Percentiles rank a stretch among this genome's conserved stretches.
Evolutionary conservation across 2,888 invertebrate genomes (phyloP).

Genomic region (Gari tellinella): DNA sequence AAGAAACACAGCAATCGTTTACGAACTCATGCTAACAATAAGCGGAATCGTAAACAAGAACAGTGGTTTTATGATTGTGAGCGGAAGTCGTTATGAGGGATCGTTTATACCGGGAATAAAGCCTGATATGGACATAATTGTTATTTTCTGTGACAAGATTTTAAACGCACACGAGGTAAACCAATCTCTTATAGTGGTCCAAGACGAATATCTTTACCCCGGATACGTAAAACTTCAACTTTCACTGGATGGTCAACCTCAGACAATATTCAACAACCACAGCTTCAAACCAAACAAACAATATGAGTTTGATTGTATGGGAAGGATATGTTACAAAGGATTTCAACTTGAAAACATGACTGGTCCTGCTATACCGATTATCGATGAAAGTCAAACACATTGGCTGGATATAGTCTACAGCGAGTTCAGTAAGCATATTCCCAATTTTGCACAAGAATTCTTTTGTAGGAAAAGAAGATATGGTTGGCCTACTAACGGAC

Average conservation of each 20-base stretch:
- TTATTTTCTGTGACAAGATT: no score
- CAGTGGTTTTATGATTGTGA: no score
- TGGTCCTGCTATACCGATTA: slow-evolving; percentile 2
- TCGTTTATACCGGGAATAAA: no score
- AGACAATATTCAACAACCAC: neutral
- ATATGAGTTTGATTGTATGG: neutral
- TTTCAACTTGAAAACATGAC: neutral
- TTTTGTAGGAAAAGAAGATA: neutral
- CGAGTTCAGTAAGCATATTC: neutral
- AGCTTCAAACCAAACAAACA: neutral
- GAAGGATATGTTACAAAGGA: neutral
- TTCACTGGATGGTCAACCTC: neutral
- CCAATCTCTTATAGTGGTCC: neutral
- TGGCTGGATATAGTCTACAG: neutral
- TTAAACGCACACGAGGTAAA: neutral
- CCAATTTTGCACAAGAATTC: slow-evolving; percentile 1
- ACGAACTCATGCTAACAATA: no score
- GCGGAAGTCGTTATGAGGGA: no score
- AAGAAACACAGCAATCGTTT: no score
- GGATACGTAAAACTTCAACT: slow-evolving; percentile 15
- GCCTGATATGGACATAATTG: no score
- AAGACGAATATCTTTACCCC: neutral
- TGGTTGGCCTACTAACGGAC: neutral
- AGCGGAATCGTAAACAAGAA: no score
- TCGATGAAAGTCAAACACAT: no score